Base-by-base conservation (phyloP, 2,113 vertebrate species). In the Dromiciops gliroides region DNA sequence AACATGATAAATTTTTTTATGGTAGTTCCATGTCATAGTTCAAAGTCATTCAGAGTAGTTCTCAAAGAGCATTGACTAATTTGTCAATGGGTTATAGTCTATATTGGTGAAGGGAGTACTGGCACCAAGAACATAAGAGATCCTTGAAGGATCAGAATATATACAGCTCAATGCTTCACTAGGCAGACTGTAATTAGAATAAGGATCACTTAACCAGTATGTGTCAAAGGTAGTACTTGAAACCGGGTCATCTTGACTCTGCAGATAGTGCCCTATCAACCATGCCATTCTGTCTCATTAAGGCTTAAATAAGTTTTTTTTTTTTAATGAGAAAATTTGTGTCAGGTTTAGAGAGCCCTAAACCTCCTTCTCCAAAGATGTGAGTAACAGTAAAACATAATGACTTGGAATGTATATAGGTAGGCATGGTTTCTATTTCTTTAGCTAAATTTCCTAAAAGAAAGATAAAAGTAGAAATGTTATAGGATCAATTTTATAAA, bases 391-490 rank as follows among this genome's bases (percentile, higher is more conserved):
- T 90, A 90, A 37, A 53, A 94, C 11, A 92, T 49, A 93, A 93
- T 28, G 94, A 14, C 25, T 48, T 90, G 51, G 44, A 48, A 92
- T 94, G 89, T 94, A 94, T 89, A 50, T 91, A 94, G 24, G 28
- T 56, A 9, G 92, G n/a, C n/a, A 14, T 47, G 48, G 50, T 50
- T 51, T 44, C 48, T 47, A 28, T 88, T 93, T 96, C 1, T 92
- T 95, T 25, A 96, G 49, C 48, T 92, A 95, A 95, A 94, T 94
- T 28, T 75, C 37, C 1, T 2, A 75, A 75, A 75, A 75, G 37
- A n/a, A 75, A n/a, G 37, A 75, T n/a, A 16, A 19, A 75, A 75
- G 3, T n/a, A n/a, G 60, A 75, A 16, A 19, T n/a, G n/a, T 19
- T 75, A 75, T n/a, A 75, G 60, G 31, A 75, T 19, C 37, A 7